These are phyloP conservation scores for Dasyornis broadbenti DNA, from an alignment of 2,113 vertebrate species.

Conservation along the genomic window DNA sequence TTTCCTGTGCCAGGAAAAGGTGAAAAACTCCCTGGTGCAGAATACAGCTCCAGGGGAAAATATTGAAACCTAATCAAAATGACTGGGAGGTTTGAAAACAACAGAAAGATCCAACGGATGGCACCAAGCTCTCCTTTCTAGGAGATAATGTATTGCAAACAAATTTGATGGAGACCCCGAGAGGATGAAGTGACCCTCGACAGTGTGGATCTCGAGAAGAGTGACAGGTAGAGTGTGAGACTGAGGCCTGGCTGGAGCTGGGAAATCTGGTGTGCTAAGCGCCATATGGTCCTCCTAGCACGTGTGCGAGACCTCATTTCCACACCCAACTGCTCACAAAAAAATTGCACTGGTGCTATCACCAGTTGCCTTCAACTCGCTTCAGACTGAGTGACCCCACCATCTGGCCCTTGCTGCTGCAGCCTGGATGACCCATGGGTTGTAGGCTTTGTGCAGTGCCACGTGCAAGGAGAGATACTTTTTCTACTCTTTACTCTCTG, in stretches of 20 bases:
- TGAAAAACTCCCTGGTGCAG: not conserved
- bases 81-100: not conserved
- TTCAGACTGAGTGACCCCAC: not conserved
- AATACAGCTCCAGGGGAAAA: not conserved
- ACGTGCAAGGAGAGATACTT: not conserved
- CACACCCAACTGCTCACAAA: constrained; percentile 49
- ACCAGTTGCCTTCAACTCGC: not conserved
- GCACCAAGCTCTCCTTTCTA: not conserved
- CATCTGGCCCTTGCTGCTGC: constrained; percentile 21
- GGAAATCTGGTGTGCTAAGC: constrained; percentile 53
- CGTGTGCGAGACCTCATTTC: constrained; percentile 35
- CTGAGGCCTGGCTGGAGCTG: constrained; percentile 61
- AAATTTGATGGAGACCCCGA: not conserved
- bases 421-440: not conserved
- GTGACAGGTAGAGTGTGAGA: constrained; percentile 60
- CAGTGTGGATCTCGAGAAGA: constrained; percentile 27
- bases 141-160: not conserved
- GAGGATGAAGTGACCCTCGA: constrained; percentile 29
- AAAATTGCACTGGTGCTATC: constrained; percentile 11
- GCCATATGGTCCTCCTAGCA: constrained; percentile 29
- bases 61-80: not conserved
- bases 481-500: not conserved
- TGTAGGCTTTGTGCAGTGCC: not conserved
- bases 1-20: not conserved
- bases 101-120: not conserved